Evolutionary conservation across 2,113 vertebrate species (phyloP).

Genomic region (Cebidichthys violaceus): DNA sequence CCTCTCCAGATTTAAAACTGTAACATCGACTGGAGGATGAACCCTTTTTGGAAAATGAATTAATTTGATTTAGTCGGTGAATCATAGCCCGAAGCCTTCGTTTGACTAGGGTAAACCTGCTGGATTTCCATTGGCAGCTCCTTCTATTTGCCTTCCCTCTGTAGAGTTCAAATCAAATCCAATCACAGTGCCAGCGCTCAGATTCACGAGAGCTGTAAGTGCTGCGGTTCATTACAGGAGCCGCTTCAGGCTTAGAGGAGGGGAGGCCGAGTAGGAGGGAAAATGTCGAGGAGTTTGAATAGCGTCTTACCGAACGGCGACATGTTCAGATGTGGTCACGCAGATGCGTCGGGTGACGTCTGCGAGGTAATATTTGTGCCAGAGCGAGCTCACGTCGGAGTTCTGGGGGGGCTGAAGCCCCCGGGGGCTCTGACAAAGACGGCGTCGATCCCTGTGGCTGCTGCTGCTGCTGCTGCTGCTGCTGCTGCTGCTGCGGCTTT

Average conservation of each 20-base stretch:
- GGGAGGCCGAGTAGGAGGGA: slow-evolving; percentile 2
- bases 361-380: not conserved
- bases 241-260: slow-evolving; percentile 12
- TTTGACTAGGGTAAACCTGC: slow-evolving; percentile 54
- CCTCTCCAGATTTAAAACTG: slow-evolving; percentile 42
- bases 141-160: slow-evolving; percentile 47
- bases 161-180: slow-evolving; percentile 54
- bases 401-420: not conserved
- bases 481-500: slow-evolving; percentile 51
- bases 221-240: slow-evolving; percentile 36
- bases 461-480: too few relatives aligned
- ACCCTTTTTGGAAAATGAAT: slow-evolving; percentile 45
- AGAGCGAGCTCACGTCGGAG: slow-evolving; percentile 13
- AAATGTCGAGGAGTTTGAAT: slow-evolving; percentile 17
- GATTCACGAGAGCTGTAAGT: slow-evolving; percentile 28
- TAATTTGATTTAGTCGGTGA: slow-evolving; percentile 24
- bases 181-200: slow-evolving; percentile 16
- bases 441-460: slow-evolving; percentile 7
- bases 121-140: slow-evolving; percentile 44
- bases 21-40: slow-evolving; percentile 44
- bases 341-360: not conserved
- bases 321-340: slow-evolving; percentile 13
- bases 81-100: slow-evolving; percentile 52
- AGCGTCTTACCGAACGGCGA: slow-evolving; percentile 28
- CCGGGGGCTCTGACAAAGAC: not conserved